Base-by-base conservation (phyloP, 2,797 vertebrate species). In the Phrynocephalus forsythii region DNA sequence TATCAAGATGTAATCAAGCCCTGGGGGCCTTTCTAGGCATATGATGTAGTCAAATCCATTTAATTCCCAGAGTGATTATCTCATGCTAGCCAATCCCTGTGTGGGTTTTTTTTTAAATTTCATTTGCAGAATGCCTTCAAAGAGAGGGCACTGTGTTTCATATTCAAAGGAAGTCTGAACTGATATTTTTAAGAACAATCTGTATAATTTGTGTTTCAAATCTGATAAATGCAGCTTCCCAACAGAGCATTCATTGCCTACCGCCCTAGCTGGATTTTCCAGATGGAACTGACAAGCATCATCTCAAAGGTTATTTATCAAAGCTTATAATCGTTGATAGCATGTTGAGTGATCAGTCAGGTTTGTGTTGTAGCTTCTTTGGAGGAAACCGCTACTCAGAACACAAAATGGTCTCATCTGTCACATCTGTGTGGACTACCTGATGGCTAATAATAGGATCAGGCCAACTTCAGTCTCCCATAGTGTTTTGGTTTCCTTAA, bases 21-120 rank as follows among this genome's bases (percentile, higher is more conserved):
- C 72, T 79, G 66, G 72, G 79, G 83, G 71, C 15, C 82, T 90
- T 81, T 48, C 79, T 30, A 77, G 30, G 78, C 66, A 87, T 76
- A 72, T 66, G 72, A 87, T 87, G 82, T 60, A 77, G 79, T 85
- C 83, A 87, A 87, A 90, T 82, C 86, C 78, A 85, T 90, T 85
- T 82, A 90, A 90, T 87, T 87, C 86, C 72, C 83, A 81, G 48
- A 90, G 66, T 87, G 82, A 87, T 90, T 90, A 90, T 87, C 86
- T 90, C 86, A 85, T 82, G 86, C 66, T 85, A 84, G 38, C 16
- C 71, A 90, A 84, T 84, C 85, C 82, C 86, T 71, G 81, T 63
- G 48, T 24, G 50, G 38, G 38, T 44, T 56, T 56, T 86, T 86
- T 90, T 87, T 84, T 33, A 63, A 82, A 78, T 24, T 66, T 22